Conservation (phyloP, 2,797 vertebrate genomes). For the Lophotriccus pileatus region DNA sequence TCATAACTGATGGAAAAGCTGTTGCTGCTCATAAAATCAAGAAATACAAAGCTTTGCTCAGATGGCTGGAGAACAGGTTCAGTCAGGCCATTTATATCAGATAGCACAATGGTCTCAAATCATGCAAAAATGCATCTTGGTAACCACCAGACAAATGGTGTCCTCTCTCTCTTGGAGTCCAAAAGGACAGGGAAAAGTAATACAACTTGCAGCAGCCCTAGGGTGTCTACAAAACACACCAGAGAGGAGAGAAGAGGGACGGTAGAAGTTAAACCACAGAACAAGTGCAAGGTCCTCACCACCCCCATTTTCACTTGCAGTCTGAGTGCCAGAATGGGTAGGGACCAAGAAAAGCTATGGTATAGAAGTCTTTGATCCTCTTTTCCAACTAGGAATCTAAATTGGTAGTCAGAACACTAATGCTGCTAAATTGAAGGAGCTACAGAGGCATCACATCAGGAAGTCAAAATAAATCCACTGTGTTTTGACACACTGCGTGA, state of each 20-base stretch:
- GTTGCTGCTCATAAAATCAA: neutral
- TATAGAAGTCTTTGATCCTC: neutral
- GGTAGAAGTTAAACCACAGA: neutral
- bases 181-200: neutral
- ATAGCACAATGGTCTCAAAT: neutral
- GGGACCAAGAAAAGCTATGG: neutral
- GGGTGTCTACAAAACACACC: neutral
- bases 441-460: neutral
- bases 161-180: neutral
- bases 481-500: neutral
- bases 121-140: neutral
- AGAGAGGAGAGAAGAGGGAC: neutral
- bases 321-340: neutral
- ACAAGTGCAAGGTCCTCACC: neutral
- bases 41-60: neutral
- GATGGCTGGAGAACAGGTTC: neutral
- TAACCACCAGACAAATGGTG: neutral
- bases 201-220: neutral
- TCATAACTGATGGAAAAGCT: neutral
- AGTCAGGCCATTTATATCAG: neutral
- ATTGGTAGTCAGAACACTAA: neutral
- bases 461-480: constrained; percentile 2
- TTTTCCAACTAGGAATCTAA: neutral
- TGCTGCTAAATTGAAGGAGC: neutral
- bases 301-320: neutral